phyloP scores from a whole-genome alignment of 1,140 invertebrate species.

The Drosophila oshimai region DNA sequence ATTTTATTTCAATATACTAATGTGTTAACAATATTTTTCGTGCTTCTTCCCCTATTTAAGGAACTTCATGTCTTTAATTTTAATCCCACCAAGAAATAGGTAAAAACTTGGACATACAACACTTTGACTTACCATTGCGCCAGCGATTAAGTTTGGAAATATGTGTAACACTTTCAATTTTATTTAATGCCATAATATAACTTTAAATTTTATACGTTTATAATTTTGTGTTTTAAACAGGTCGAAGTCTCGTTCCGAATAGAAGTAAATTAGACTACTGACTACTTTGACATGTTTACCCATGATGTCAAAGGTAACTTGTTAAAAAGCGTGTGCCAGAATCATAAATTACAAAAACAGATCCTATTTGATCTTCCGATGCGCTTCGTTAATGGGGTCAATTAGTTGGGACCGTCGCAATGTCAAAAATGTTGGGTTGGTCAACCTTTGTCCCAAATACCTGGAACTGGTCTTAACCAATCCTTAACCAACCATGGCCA shows the following conservation, averaged over 20 bases:
- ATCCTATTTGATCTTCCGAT: conserved; percentile 20
- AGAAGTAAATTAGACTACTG: neutral
- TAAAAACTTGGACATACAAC: too few species aligned
- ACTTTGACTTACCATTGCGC: neutral
- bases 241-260: neutral
- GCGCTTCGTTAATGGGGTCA: conserved; percentile 38
- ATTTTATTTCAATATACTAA: too few species aligned
- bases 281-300: neutral
- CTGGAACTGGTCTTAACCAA: conserved; percentile 1
- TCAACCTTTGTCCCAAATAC: conserved; percentile 6
- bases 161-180: neutral
- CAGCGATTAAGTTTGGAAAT: conserved; percentile 2
- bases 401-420: conserved; percentile 29
- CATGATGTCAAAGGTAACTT: neutral
- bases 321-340: neutral
- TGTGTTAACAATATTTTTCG: too few species aligned
- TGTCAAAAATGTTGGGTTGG: conserved; percentile 17
- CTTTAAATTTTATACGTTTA: neutral
- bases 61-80: too few species aligned
- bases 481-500: conserved; percentile 23
- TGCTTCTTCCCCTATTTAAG: too few species aligned
- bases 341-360: neutral
- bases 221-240: neutral
- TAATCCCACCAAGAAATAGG: too few species aligned
- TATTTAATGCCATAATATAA: conserved; percentile 1